Evolutionary conservation across 2,888 invertebrate genomes (phyloP), one percentile per base, ranked within the genome.

Genomic region (Trichogramma dendrolimi): DNA sequence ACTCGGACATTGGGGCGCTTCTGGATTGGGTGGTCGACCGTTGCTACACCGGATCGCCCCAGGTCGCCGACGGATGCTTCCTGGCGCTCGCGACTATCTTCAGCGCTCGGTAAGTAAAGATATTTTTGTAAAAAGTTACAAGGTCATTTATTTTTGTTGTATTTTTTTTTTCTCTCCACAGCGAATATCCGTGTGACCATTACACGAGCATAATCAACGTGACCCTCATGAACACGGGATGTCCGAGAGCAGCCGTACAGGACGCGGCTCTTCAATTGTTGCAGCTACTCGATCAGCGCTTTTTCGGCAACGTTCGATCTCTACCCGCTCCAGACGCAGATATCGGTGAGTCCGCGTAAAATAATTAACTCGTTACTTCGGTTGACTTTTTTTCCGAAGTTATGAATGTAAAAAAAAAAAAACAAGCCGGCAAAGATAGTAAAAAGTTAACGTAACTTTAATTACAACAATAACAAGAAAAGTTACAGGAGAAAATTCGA

Each of bases 11-110:
- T 69, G 92, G 93, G 0, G 87, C 91, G 5, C 81, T 99, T 57
- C 82, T 99, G 51, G 99, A 99, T 80, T 99, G 98, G 98, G 91
- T 96, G 1, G 95, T 99, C 55, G 96, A 97, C 82, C 88, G 95
- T 61, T 99, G 99, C 80, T 99, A 95, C 80, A 98, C 96, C 0
- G 95, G 95, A 5, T 81, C 89, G 6, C 88, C 91, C 3, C 87
- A 91, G 67, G 94, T 97, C 47, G 96, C 97, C 2, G 96, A 97
- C 79, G 94, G 95, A 2, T 98, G 98, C 78, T 99, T 99, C 79
- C 85, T 94, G 76, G 96, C 97, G 4, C 84, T 99, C 58, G 95
- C 96, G 4, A 92, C 96, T 6, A 93, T 99, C 71, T 99, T 99
- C 81, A 96, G 96, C 76, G 92, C 96, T 55, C 89, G 92, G 94